Base-by-base conservation (phyloP, 2,113 vertebrate genomes). In the Urocynchramus pylzowi region DNA sequence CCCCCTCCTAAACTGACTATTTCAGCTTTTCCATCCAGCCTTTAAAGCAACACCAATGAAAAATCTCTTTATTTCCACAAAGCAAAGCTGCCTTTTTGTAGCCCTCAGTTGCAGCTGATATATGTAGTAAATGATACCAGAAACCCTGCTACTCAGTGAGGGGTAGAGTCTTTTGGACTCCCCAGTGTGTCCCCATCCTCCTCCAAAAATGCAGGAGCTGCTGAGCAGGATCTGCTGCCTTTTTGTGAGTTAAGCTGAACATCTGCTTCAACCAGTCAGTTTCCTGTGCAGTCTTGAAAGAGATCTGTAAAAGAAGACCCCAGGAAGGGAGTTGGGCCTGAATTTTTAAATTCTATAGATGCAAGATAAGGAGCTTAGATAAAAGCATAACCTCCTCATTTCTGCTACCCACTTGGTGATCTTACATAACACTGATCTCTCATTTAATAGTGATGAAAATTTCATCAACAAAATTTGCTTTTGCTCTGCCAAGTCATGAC, bases 401-500 rank as follows among this genome's bases (percentile, higher is more conserved):
- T 93, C 73, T 93, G 53, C 76, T 82, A n/a, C 60, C 20, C 23
- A 2, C 13, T 94, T 64, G 16, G 69, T 92, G 64, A 87, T 95
- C 73, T 94, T 93, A 90, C 74, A 87, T 70, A 87, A 94, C 22
- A 6, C 57, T 49, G 74, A 86, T 89, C 27, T 93, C 69, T 86
- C 81, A 76, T 87, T 96, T 91, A 97, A 90, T 57, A 87, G 45
- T 52, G 65, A 92, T 90, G 90, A 95, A 92, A 96, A 93, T 96
- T 96, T 93, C 86, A 93, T 94, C 88, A 85, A 89, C 52, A 84
- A 90, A 93, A 96, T 96, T 96, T 95, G 86, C 60, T 92, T 94
- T 96, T 81, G 13, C 39, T 95, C 63, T 97, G 94, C 96, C 92
- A 96, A 96, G 88, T 92, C 95, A 96, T 96, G 90, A 88, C 91